Evolutionary conservation across 1,140 invertebrate genomes (phyloP), one percentile per base, ranked within the genome.

Genomic region (Drosophila leontia): DNA sequence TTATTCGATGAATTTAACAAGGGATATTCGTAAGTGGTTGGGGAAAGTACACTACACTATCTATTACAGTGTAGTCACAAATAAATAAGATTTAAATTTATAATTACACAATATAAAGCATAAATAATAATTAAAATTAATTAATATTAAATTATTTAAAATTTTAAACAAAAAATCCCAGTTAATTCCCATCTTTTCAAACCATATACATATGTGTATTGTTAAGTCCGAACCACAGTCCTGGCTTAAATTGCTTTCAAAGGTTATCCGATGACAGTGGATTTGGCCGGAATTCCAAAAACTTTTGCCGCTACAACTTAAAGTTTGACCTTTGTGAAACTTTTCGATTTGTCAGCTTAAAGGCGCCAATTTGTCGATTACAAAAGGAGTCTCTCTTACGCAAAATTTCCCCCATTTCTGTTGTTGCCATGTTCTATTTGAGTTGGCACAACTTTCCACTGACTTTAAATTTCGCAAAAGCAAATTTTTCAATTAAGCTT

Each of bases 281-380:
- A 56, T 68, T 48, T 57, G 7, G 17, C 45, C 44, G 17, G n/a
- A 48, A 70, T 57, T n/a, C 17, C 35, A 12, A 7, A 19, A 71
- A 70, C 35, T 56, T 80, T 55, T 35, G 15, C 39, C 63, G 26
- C 51, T 69, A 53, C 71, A 80, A 80, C 58, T 60, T 61, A 63
- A 77, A 84, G 78, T 77, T 69, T 59, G 34, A 70, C 59, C 72
- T 70, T 78, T 74, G 59, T 39, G 41, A 69, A 84, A 84, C 51
- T 85, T 85, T 80, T 55, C 17, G 42, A 78, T 77, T 75, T 84
- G 72, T 50, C 62, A 69, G 69, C 29, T 58, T 78, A 74, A 81
- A 77, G 78, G 78, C 78, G 78, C 60, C 82, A 84, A 80, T 84
- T 84, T 77, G 72, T 77, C 69, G 77, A 84, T 85, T 74, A 77